A percentile compares a stretch with the other conserved stretches of the same genome.
Evolutionary conservation across 2,888 invertebrate genomes (phyloP).

Genomic region (Tachina lurida): DNA sequence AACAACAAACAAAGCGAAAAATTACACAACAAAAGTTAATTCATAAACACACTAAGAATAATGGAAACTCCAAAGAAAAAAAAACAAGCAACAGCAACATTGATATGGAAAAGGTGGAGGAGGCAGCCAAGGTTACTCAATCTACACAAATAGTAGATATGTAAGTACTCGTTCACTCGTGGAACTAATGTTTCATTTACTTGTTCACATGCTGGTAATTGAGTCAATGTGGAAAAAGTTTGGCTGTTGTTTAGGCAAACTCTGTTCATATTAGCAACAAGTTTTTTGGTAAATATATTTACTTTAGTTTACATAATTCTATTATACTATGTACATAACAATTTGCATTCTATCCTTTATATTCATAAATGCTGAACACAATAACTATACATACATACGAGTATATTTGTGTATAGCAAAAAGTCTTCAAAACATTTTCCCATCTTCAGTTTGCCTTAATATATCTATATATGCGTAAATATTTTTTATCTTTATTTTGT

Average conservation of each 20-base stretch:
- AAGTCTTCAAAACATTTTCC: constrained; percentile 9
- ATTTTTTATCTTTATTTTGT: too few relatives aligned
- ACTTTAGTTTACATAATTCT: constrained; percentile 1
- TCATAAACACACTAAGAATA: constrained; percentile 52
- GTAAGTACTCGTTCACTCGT: background rate
- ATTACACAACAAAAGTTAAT: constrained; percentile 40
- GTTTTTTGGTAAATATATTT: constrained; percentile 44
- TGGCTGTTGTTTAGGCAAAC: background rate
- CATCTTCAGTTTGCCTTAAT: constrained; percentile 20
- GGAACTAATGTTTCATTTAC: constrained; percentile 33
- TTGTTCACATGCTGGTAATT: constrained; percentile 37
- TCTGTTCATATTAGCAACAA: constrained; percentile 46
- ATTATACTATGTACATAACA: constrained; percentile 7
- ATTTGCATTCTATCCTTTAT: constrained; percentile 18
- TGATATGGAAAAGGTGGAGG: constrained; percentile 10
- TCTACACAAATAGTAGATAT: background rate
- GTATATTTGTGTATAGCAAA: background rate
- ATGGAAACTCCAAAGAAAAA: constrained; percentile 17
- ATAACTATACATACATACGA: too few relatives aligned
- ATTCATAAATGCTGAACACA: constrained; percentile 22
- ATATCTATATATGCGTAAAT: background rate
- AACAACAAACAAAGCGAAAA: constrained; percentile 36
- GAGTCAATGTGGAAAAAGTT: constrained; percentile 25
- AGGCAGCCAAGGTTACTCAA: constrained; percentile 28
- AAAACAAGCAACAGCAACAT: background rate